Percentiles rank a stretch among this genome's conserved stretches.
Conservation (phyloP, 1,140 invertebrate species). For the Anagrus nilaparvatae region DNA sequence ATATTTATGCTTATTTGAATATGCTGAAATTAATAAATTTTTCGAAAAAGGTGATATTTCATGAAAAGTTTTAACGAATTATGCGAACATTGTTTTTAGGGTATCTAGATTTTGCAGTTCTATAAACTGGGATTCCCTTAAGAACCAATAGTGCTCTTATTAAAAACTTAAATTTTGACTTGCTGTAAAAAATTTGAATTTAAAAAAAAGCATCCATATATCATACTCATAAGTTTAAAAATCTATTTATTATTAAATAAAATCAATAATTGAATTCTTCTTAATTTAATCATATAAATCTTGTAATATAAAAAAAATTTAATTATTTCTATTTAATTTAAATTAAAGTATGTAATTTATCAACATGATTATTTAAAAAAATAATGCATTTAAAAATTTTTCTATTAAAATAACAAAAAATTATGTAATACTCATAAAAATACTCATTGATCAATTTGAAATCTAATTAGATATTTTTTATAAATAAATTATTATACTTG, state of each 20-base stretch:
- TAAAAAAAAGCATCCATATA: not conserved
- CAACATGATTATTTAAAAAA: no score
- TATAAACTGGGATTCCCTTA: slow-evolving; percentile 6
- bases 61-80: slow-evolving; percentile 1
- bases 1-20: not conserved
- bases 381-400: no score
- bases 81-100: not conserved
- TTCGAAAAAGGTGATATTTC: not conserved
- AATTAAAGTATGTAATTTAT: not conserved
- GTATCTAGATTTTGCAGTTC: slow-evolving; percentile 4
- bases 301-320: not conserved
- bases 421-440: no score
- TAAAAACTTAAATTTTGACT: slow-evolving; percentile 7
- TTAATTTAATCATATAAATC: not conserved
- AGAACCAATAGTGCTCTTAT: slow-evolving; percentile 5
- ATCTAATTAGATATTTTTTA: no score
- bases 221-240: not conserved
- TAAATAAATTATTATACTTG: no score
- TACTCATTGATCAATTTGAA: no score
- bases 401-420: no score
- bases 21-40: not conserved
- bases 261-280: not conserved
- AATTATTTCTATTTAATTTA: not conserved
- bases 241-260: not conserved
- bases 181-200: not conserved